A percentile compares a stretch with the other conserved stretches of the same genome.
phyloP scores from a whole-genome alignment of 2,888 invertebrate species.

The Mythimna pallens region DNA sequence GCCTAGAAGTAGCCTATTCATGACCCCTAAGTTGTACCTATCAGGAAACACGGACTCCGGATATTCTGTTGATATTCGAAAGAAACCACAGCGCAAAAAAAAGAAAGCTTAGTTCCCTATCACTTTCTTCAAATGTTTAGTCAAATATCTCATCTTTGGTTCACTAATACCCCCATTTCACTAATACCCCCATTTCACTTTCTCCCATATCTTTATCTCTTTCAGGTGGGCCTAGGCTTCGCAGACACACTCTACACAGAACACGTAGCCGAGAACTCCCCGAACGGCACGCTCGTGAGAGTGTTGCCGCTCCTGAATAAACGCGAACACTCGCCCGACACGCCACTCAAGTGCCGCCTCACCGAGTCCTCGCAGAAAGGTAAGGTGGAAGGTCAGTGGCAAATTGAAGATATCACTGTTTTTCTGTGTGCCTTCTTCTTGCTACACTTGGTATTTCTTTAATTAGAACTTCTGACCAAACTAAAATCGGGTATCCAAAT shows the following conservation, averaged over 20 bases:
- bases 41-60: too few relatives aligned
- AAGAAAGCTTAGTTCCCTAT: too few relatives aligned
- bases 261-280: slow-evolving; percentile 95
- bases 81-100: too few relatives aligned
- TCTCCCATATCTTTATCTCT: too few relatives aligned
- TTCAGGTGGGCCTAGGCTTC: slow-evolving; percentile 95
- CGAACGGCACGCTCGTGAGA: slow-evolving; percentile 92
- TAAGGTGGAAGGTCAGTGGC: slow-evolving; percentile 71
- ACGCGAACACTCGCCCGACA: slow-evolving; percentile 92
- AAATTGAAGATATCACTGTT: slow-evolving; percentile 28
- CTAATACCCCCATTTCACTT: too few relatives aligned
- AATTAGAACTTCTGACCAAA: neutral
- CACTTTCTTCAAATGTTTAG: too few relatives aligned
- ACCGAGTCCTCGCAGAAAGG: slow-evolving; percentile 94
- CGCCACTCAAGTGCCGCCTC: slow-evolving; percentile 95
- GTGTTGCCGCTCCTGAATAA: slow-evolving; percentile 94
- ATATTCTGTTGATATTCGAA: too few relatives aligned
- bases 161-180: too few relatives aligned
- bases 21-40: too few relatives aligned
- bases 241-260: slow-evolving; percentile 96
- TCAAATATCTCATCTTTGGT: too few relatives aligned
- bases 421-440: slow-evolving; percentile 23
- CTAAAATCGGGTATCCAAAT: too few relatives aligned
- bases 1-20: too few relatives aligned
- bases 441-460: slow-evolving; percentile 9